A percentile compares a stretch with the other conserved stretches of the same genome.
These are phyloP conservation scores for Polia nebulosa DNA, from an alignment of 2,888 invertebrate species.

Conservation along the genomic window DNA sequence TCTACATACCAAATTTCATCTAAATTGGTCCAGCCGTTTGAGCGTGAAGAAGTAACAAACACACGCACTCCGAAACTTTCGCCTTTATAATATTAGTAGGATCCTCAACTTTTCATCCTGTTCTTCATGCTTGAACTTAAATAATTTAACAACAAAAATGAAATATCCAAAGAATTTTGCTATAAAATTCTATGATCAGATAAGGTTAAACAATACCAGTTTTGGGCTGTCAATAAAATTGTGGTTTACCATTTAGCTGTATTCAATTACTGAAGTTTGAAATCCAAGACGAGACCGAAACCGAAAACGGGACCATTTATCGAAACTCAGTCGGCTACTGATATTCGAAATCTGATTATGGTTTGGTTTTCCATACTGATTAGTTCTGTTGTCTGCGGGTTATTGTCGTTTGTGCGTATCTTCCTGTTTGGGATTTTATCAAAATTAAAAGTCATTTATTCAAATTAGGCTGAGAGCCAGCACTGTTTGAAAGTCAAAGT, in stretches of 20 bases:
- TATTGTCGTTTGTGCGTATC: neutral
- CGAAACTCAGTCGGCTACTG: slow-evolving; percentile 10
- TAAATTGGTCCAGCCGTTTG: no score
- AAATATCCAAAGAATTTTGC: no score
- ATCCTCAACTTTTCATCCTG: no score
- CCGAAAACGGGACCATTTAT: slow-evolving; percentile 4
- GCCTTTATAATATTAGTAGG: no score
- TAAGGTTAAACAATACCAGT: neutral
- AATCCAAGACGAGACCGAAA: slow-evolving; percentile 22
- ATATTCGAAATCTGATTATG: slow-evolving; percentile 39
- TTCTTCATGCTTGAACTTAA: no score
- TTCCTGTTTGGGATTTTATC: neutral
- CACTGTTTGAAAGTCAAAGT: no score
- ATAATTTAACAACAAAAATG: no score
- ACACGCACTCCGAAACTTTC: no score
- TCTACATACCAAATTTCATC: no score
- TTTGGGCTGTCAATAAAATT: slow-evolving; percentile 15
- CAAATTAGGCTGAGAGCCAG: no score
- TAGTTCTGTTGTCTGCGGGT: slow-evolving; percentile 12
- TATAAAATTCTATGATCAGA: neutral
- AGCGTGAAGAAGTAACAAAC: no score
- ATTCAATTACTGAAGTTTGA: slow-evolving; percentile 40
- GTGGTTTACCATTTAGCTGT: slow-evolving; percentile 17
- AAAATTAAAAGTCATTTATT: no score
- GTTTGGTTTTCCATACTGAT: slow-evolving; percentile 35